Evolutionary conservation across 2,888 invertebrate genomes (phyloP).

Genomic region (Zaprionus lineosus): DNA sequence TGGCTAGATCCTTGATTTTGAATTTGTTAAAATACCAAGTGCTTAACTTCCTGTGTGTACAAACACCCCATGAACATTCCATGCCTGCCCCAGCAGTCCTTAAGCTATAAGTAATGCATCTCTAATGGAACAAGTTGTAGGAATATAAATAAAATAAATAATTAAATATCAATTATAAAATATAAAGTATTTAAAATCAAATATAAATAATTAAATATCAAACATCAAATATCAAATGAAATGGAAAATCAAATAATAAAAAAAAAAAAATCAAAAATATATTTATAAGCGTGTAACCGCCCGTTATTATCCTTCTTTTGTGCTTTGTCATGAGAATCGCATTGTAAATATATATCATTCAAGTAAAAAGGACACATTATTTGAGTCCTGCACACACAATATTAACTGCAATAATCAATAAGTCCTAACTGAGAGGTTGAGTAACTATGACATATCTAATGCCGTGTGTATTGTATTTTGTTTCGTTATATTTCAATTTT

Average conservation of each 20-base stretch:
- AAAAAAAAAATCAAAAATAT: too few species aligned
- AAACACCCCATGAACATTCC: slow-evolving; percentile 7
- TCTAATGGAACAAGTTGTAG: slow-evolving; percentile 69
- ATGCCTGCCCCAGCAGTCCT: slow-evolving; percentile 54
- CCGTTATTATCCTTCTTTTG: slow-evolving; percentile 49
- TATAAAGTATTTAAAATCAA: too few species aligned
- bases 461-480: slow-evolving; percentile 64
- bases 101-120: slow-evolving; percentile 47
- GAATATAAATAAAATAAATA: too few species aligned
- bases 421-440: not conserved
- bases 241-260: too few species aligned
- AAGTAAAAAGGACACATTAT: not conserved
- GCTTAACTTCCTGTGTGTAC: slow-evolving; percentile 36
- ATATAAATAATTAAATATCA: too few species aligned
- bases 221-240: too few species aligned
- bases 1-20: slow-evolving; percentile 52
- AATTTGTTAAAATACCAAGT: slow-evolving; percentile 14
- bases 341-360: slow-evolving; percentile 51
- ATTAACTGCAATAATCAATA: not conserved
- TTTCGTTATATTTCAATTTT: slow-evolving; percentile 65
- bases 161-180: too few species aligned
- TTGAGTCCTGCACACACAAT: not conserved
- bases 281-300: slow-evolving; percentile 22
- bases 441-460: slow-evolving; percentile 50
- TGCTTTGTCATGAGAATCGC: slow-evolving; percentile 32